phyloP scores from a whole-genome alignment of 2,888 invertebrate species.

The Hirtodrosophila confusa region DNA sequence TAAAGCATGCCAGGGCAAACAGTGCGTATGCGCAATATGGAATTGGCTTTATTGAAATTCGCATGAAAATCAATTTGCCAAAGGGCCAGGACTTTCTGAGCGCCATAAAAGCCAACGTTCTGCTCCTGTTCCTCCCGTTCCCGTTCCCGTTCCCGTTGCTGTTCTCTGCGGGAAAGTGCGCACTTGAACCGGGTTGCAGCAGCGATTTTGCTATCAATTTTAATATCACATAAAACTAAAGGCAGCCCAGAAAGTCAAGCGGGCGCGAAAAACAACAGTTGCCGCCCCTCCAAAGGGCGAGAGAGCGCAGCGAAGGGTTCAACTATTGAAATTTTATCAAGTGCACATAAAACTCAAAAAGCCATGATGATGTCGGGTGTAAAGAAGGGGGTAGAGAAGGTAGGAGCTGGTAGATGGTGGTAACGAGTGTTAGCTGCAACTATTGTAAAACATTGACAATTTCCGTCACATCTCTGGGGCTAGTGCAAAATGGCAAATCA shows the following conservation, averaged over 20 bases:
- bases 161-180: constrained; percentile 25
- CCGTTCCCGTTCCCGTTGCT: neutral
- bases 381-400: neutral
- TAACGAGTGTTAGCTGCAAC: constrained; percentile 54
- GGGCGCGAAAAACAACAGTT: constrained; percentile 69
- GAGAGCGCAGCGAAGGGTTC: constrained; percentile 13
- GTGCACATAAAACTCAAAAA: constrained; percentile 79
- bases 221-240: constrained; percentile 78
- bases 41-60: constrained; percentile 76
- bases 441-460: constrained; percentile 83
- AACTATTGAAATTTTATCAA: constrained; percentile 79
- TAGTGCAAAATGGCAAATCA: constrained; percentile 82
- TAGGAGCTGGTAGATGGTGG: neutral
- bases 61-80: constrained; percentile 73
- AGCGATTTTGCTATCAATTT: constrained; percentile 77
- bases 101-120: constrained; percentile 50
- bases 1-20: constrained; percentile 47
- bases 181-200: constrained; percentile 60
- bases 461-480: constrained; percentile 79
- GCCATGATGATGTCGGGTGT: constrained; percentile 67
- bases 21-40: constrained; percentile 68
- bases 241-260: constrained; percentile 57
- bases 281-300: neutral
- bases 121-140: neutral
- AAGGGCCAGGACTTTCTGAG: constrained; percentile 44